Percentiles rank a stretch among this genome's conserved stretches.
phyloP scores from a whole-genome alignment of 1,140 invertebrate species.

The Drosophila repleta region DNA sequence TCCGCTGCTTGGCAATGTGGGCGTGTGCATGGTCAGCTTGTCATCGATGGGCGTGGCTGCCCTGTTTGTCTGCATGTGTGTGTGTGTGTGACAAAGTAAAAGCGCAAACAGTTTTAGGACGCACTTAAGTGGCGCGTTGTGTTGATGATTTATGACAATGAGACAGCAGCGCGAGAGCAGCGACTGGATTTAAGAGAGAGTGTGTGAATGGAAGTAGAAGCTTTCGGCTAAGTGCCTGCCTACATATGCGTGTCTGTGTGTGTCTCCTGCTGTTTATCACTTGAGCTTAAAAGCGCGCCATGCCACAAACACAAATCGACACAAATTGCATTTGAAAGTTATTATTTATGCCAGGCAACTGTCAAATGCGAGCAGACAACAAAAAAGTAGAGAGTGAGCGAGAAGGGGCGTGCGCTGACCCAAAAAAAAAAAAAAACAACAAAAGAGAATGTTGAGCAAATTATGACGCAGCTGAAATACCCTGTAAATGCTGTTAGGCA shows the following conservation, averaged over 20 bases:
- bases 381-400: slow-evolving; percentile 34
- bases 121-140: slow-evolving; percentile 79
- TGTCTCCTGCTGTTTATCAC: slow-evolving; percentile 39
- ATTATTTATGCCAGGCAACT: slow-evolving; percentile 68
- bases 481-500: neutral
- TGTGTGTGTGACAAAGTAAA: slow-evolving; percentile 49
- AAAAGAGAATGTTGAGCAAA: neutral
- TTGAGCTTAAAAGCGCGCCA: slow-evolving; percentile 41
- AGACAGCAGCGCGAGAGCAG: slow-evolving; percentile 9
- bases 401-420: slow-evolving; percentile 29
- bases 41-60: slow-evolving; percentile 57
- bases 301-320: slow-evolving; percentile 67
- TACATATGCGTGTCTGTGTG: slow-evolving; percentile 20
- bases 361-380: slow-evolving; percentile 32
- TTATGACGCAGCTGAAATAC: neutral
- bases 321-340: slow-evolving; percentile 79
- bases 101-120: slow-evolving; percentile 73
- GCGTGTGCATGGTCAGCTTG: slow-evolving; percentile 62
- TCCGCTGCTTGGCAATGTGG: slow-evolving; percentile 49
- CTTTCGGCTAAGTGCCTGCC: slow-evolving; percentile 34
- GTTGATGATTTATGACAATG: slow-evolving; percentile 78
- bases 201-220: slow-evolving; percentile 11
- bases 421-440: slow-evolving; percentile 25
- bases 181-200: neutral
- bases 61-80: neutral